Evolutionary conservation across 2,888 invertebrate species (phyloP).

Genomic region (Matsumyia berberina): DNA sequence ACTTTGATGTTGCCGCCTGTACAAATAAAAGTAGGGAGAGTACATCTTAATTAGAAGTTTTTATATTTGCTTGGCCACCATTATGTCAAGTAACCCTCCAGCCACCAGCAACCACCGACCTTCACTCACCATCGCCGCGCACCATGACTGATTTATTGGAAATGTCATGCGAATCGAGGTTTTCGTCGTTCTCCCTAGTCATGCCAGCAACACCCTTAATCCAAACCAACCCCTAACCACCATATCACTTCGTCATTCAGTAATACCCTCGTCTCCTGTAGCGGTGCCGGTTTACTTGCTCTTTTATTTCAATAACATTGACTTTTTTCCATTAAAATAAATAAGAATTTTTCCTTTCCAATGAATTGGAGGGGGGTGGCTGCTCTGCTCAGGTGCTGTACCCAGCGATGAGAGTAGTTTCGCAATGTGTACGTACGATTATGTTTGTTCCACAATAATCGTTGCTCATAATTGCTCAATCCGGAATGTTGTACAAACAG

Average conservation of each 20-base stretch:
- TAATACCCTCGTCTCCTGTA: slow-evolving; percentile 10
- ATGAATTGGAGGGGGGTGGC: slow-evolving; percentile 12
- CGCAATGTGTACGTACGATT: slow-evolving; percentile 36
- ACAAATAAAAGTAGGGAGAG: slow-evolving; percentile 38
- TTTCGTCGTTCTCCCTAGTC: background rate
- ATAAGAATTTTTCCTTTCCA: slow-evolving; percentile 49
- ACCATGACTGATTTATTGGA: slow-evolving; percentile 49
- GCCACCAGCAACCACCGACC: background rate
- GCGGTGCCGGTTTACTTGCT: slow-evolving; percentile 50
- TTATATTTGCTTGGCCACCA: slow-evolving; percentile 20
- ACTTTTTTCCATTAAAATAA: slow-evolving; percentile 57
- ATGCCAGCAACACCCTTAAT: background rate
- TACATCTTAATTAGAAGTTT: slow-evolving; percentile 47
- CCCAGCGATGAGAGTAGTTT: slow-evolving; percentile 16
- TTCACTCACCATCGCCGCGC: no score
- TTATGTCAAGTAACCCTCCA: background rate
- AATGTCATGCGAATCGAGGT: slow-evolving; percentile 47
- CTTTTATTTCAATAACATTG: slow-evolving; percentile 56
- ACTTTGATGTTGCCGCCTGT: slow-evolving; percentile 33
- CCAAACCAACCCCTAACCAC: background rate
- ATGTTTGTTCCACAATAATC: slow-evolving; percentile 55
- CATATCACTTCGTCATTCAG: background rate
- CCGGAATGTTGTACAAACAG: slow-evolving; percentile 47
- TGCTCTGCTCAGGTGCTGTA: slow-evolving; percentile 44
- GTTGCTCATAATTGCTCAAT: slow-evolving; percentile 73